Evolutionary conservation across 2,797 vertebrate genomes (phyloP).

Genomic region (Rhinoraja longicauda): DNA sequence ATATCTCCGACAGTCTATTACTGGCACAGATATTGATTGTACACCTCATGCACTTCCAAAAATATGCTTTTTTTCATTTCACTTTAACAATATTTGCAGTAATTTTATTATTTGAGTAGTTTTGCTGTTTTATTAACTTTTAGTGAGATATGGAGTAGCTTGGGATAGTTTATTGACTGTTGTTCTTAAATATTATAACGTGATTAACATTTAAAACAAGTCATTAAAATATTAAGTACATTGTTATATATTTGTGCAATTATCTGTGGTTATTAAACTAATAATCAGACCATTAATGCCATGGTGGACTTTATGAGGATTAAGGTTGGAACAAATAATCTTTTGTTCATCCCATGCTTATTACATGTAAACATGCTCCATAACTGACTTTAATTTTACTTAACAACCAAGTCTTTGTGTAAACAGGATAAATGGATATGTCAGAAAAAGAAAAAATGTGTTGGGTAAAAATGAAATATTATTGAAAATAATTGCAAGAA

Average conservation of each 20-base stretch:
- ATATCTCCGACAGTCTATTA: not conserved
- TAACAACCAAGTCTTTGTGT: not conserved
- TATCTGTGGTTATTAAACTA: not conserved
- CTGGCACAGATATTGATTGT: not conserved
- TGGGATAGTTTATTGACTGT: not conserved
- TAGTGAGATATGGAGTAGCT: not conserved
- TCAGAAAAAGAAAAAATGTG: constrained; percentile 12
- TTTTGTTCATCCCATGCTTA: not conserved
- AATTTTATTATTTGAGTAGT: not conserved
- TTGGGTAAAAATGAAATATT: not conserved
- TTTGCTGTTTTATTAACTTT: constrained; percentile 2
- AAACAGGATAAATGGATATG: not conserved
- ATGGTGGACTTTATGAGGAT: not conserved
- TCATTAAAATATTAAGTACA: not conserved
- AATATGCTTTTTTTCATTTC: not conserved
- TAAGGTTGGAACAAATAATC: not conserved
- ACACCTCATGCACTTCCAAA: not conserved
- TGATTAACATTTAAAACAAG: not conserved
- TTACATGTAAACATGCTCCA: not conserved
- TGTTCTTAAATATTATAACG: not conserved
- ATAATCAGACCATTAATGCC: not conserved
- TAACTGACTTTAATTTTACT: not conserved
- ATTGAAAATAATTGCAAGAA: not conserved
- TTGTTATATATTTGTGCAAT: not conserved
- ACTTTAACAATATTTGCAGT: not conserved